These are phyloP conservation scores for Pristionchus japonicus DNA, from an alignment of 2,888 invertebrate species.

Conservation along the genomic window DNA sequence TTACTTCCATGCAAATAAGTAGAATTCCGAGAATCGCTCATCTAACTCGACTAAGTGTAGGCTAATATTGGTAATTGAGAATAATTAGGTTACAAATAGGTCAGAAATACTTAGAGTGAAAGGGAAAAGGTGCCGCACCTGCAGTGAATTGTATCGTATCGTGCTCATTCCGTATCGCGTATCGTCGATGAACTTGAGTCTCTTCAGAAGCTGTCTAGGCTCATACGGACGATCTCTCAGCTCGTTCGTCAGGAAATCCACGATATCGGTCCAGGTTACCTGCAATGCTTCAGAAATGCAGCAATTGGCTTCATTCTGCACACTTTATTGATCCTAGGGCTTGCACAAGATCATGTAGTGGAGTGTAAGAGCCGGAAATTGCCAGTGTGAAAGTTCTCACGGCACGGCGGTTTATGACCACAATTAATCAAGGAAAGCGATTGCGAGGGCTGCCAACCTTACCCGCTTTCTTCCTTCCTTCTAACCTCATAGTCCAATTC, in stretches of 20 bases:
- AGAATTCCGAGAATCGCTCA: too few relatives aligned
- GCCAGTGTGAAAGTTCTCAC: slow-evolving; percentile 8
- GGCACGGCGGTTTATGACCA: background rate
- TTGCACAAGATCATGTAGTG: too few relatives aligned
- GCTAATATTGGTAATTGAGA: too few relatives aligned
- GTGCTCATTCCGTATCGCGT: slow-evolving; percentile 18
- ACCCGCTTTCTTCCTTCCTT: background rate
- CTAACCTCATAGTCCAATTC: background rate
- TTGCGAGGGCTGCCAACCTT: background rate
- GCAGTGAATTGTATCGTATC: slow-evolving; percentile 31
- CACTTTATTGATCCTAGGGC: background rate
- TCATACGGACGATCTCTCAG: slow-evolving; percentile 41
- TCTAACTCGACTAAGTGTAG: too few relatives aligned
- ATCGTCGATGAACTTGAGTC: slow-evolving; percentile 44
- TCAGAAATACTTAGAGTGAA: too few relatives aligned
- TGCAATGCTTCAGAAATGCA: background rate
- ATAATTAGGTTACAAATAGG: too few relatives aligned
- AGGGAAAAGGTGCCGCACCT: background rate
- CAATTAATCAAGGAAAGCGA: slow-evolving; percentile 14
- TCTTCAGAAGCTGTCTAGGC: slow-evolving; percentile 25
- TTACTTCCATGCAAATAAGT: too few relatives aligned
- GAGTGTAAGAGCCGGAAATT: too few relatives aligned
- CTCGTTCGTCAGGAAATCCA: slow-evolving; percentile 35
- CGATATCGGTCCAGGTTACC: slow-evolving; percentile 44
- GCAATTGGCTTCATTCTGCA: background rate